Evolutionary conservation across 2,888 invertebrate species (phyloP), one percentile per base, ranked within the genome.

Genomic region (Cotesia congregata): DNA sequence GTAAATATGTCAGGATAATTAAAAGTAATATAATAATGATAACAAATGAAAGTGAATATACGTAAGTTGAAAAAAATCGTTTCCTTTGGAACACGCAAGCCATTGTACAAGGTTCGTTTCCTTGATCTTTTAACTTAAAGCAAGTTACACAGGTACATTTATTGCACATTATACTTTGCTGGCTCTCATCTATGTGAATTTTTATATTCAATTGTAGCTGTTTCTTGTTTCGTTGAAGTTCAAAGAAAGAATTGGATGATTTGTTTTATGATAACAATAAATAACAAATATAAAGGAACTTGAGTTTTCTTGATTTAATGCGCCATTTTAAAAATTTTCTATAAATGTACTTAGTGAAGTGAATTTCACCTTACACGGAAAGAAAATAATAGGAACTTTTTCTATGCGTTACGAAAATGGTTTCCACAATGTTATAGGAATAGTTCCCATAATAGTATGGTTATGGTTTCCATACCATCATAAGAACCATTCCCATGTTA

Each of bases 11-110:
- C 6, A n/a, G 59, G 20, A 60, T 70, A 59, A 70, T 70, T 70
- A 70, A 70, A 60, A 5, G n/a, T 6, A n/a, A 60, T 20, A 1
- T 20, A 20, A 20, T 20, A 59, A 70, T 70, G n/a, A 59, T 50
- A 6, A 70, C 59, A 59, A n/a, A 12, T 59, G 69, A 30, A 70
- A 50, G 12, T 9, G 9, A 7, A 50, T 50, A 50, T 50, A 9
- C 3, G 50, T 0, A 6, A 50, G 50, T 50, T 50, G 59, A 59
- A 41, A 41, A 60, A 30, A 70, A 30, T 60, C 20, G 59, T 70
- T 70, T 60, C n/a, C n/a, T 60, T 38, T 5, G 20, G 6, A 20
- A 20, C 69, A 70, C 69, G 69, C 69, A 70, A 70, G 69, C 59
- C 9, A 30, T 59, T 70, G 30, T 70, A 59, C 30, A 6, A 69